phyloP scores from a whole-genome alignment of 2,797 vertebrate genomes.

The Coracias cyanogaster region DNA sequence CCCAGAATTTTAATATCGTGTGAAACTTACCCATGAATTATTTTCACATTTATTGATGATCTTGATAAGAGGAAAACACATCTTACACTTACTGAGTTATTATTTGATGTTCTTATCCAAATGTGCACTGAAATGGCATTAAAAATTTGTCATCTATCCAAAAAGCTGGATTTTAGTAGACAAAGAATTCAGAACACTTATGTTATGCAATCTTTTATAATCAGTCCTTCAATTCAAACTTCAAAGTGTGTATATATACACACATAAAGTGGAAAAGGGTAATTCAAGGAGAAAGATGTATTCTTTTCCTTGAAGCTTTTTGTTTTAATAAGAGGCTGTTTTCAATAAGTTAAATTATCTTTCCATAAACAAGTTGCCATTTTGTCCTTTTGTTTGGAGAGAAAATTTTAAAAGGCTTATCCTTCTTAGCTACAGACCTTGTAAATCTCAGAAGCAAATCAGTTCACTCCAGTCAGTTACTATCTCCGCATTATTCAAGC shows the following conservation, averaged over 20 bases:
- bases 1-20: neutral
- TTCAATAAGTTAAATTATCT: neutral
- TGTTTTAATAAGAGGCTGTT: neutral
- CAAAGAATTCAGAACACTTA: slow-evolving; percentile 18
- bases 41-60: neutral
- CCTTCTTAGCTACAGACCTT: neutral
- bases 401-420: neutral
- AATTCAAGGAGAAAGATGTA: neutral
- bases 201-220: slow-evolving; percentile 21
- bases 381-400: neutral
- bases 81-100: neutral
- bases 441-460: neutral
- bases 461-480: neutral
- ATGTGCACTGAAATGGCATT: neutral
- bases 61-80: neutral
- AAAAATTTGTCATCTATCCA: slow-evolving; percentile 6
- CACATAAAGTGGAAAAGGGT: neutral
- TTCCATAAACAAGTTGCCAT: neutral
- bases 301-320: neutral
- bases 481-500: neutral
- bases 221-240: neutral
- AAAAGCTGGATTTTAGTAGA: slow-evolving; percentile 13
- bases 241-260: neutral
- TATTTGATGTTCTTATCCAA: neutral
- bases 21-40: neutral